Evolutionary conservation across 2,113 vertebrate genomes (phyloP), one percentile per base, ranked within the genome.

Genomic region (Urocynchramus pylzowi): DNA sequence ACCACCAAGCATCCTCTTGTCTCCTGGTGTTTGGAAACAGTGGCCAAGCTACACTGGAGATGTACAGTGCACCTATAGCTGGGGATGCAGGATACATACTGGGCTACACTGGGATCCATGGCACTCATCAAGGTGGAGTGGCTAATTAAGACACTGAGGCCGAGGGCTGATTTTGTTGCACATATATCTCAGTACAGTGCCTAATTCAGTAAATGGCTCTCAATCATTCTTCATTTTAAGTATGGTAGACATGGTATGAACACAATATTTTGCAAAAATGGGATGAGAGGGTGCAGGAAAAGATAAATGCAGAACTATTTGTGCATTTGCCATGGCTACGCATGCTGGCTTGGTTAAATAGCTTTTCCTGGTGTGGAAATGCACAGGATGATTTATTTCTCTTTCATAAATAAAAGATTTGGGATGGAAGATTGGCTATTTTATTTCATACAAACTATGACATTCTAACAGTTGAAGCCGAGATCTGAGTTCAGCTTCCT

Each of bases 331-430:
- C 85, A 92, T 75, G 91, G 93, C 97, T 94, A 87, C 1, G 1
- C 85, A 94, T 95, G 71, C 93, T 85, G 20, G 19, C 96, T 95
- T 89, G 59, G 57, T 93, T 94, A 97, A 97, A 97, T 69, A 92
- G 92, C 77, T 92, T 96, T 94, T 89, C 78, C 89, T 93, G 39
- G 91, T 94, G 91, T 94, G 96, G 85, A 95, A 95, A 95, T 96
- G 69, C 63, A 80, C 69, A 54, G 78, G 33, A n/a, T 89, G 89
- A 84, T 96, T 96, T 97, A 79, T 94, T 96, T 94, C 87, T 73
- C 84, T 90, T 96, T 85, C 89, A 96, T 96, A 96, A 96, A 96
- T 82, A 95, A 96, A 90, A 95, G 80, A 97, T 97, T 95, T 85
- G 75, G 33, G 86, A 84, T 94, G 94, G 92, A 97, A 93, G 91